A percentile compares a stretch with the other conserved stretches of the same genome.
phyloP scores from a whole-genome alignment of 2,113 vertebrate species.

The Festucalex cinctus region DNA sequence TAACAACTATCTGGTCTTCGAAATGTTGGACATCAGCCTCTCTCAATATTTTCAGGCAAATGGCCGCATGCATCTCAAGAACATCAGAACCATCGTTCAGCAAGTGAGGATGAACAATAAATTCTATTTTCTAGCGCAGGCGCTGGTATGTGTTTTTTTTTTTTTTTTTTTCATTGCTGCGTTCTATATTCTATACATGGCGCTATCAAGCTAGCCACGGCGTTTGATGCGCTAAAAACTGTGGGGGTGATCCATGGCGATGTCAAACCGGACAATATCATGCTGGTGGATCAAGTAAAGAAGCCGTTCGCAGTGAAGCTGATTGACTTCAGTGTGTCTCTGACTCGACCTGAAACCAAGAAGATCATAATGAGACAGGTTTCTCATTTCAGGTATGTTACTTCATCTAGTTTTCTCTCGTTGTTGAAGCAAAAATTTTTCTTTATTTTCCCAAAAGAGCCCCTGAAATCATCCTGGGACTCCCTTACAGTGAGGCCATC shows the following conservation, averaged over 20 bases:
- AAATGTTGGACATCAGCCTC: conserved; percentile 12
- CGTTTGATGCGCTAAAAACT: conserved; percentile 5
- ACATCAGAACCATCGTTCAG: conserved; percentile 10
- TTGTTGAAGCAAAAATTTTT: not conserved
- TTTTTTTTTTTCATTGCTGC: not conserved
- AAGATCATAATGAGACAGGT: conserved; percentile 1
- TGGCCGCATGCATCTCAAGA: not conserved
- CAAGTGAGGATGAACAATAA: conserved; percentile 1
- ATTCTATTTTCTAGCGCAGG: not conserved
- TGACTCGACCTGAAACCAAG: conserved; percentile 1
- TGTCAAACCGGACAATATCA: conserved; percentile 10
- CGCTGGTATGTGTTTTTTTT: not conserved
- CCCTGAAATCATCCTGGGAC: conserved; percentile 1
- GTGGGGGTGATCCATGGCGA: conserved; percentile 9
- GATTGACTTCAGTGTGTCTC: conserved; percentile 11
- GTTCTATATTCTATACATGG: not conserved
- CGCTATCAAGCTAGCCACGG: not conserved
- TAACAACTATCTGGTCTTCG: conserved; percentile 1
- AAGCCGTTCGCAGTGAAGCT: conserved; percentile 5
- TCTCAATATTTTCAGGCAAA: conserved; percentile 4
- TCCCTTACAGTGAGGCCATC: not conserved
- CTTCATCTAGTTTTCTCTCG: not conserved
- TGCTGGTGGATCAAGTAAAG: conserved; percentile 6
- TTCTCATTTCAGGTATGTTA: conserved; percentile 9
- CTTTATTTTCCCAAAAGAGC: not conserved